phyloP scores from a whole-genome alignment of 2,888 invertebrate genomes.

The Portevinia maculata region DNA sequence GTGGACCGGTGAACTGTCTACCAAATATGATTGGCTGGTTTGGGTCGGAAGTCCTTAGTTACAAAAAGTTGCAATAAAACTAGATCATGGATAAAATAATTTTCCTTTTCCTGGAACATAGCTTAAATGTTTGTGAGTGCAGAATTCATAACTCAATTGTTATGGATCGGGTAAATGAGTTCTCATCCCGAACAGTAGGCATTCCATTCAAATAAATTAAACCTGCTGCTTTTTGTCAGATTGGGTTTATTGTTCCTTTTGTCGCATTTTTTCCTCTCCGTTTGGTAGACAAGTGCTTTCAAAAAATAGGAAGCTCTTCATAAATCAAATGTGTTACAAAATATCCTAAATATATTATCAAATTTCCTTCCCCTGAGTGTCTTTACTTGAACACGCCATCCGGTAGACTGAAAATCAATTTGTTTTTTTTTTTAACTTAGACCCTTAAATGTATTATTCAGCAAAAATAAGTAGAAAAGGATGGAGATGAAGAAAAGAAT shows the following conservation, averaged over 20 bases:
- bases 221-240: constrained; percentile 3
- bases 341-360: constrained; percentile 63
- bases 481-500: background rate
- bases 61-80: too few species aligned
- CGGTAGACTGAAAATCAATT: constrained; percentile 48
- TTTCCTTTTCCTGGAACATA: background rate
- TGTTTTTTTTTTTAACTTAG: constrained; percentile 39
- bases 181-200: background rate
- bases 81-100: too few species aligned
- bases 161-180: background rate
- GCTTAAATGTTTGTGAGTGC: background rate
- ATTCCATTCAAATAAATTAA: constrained; percentile 23
- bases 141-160: background rate
- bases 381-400: constrained; percentile 50
- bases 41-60: too few species aligned
- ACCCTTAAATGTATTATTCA: constrained; percentile 61
- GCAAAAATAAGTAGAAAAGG: constrained; percentile 45
- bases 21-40: too few species aligned
- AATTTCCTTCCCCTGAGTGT: constrained; percentile 69
- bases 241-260: constrained; percentile 3
- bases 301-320: constrained; percentile 52
- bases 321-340: constrained; percentile 72
- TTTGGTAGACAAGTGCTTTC: constrained; percentile 34
- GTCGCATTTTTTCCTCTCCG: constrained; percentile 5
- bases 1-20: too few species aligned